These are phyloP conservation scores for Noturus placidus DNA, from an alignment of 2,113 vertebrate species.

Conservation along the genomic window DNA sequence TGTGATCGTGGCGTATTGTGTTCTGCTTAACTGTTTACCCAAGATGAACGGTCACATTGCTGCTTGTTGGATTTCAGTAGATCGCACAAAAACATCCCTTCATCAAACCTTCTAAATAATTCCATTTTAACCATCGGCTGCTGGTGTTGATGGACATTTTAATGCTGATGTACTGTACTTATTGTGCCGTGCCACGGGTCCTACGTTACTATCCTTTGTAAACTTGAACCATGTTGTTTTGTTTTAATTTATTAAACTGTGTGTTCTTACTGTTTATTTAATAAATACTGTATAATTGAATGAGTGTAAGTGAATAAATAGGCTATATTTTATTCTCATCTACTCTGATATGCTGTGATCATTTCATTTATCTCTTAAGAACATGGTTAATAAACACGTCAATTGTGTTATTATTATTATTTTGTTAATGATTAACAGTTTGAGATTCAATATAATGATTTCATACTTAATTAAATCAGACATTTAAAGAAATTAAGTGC, in stretches of 20 bases:
- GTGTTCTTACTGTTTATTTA: constrained; percentile 31
- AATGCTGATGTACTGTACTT: constrained; percentile 26
- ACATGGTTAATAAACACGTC: too few species aligned
- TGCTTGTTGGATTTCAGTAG: constrained; percentile 58
- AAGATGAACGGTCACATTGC: constrained; percentile 52
- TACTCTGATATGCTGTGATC: not conserved
- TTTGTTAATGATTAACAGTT: not conserved
- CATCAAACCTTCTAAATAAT: constrained; percentile 43
- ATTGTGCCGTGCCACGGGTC: constrained; percentile 6
- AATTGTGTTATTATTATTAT: too few species aligned
- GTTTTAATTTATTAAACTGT: constrained; percentile 9
- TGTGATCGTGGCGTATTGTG: constrained; percentile 40
- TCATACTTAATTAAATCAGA: not conserved
- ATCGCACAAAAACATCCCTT: constrained; percentile 45
- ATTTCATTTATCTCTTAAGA: not conserved
- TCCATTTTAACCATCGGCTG: constrained; percentile 18
- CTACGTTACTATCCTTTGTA: not conserved
- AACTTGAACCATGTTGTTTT: constrained; percentile 55
- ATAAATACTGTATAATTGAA: not conserved
- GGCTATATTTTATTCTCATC: constrained; percentile 39
- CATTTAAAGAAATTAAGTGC: too few species aligned
- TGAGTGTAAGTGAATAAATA: constrained; percentile 38
- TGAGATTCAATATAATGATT: not conserved
- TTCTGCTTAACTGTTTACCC: constrained; percentile 35
- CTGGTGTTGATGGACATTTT: constrained; percentile 25